Evolutionary conservation across 1,140 invertebrate genomes (phyloP), one percentile per base, ranked within the genome.

Genomic region (Pachyrhynchus sulphureomaculatus): DNA sequence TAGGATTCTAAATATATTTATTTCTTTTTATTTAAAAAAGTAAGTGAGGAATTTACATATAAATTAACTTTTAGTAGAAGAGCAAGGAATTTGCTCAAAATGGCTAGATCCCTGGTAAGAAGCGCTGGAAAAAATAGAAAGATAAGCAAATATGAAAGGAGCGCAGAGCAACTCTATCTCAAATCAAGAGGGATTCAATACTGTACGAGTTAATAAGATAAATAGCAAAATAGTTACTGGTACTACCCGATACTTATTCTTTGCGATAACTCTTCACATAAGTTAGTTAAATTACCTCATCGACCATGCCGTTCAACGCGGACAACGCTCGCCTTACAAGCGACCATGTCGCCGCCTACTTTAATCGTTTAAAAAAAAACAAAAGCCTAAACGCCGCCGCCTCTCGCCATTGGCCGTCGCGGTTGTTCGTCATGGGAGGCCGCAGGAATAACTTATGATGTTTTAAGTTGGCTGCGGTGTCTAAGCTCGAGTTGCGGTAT

Each of bases 361-460:
- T 61, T 61, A 53, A 52, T 61, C 59, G 59, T 62, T 62, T 62
- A 54, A 54, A 32, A 44, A 58, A 52, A 60, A 60, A 60, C 57
- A 60, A 62, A 53, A 54, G 49, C 15, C 20, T 32, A n/a, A 47
- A 51, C 59, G 39, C 51, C 45, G 52, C 52, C 59, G 59, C 51
- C 59, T 45, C 59, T 48, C 59, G 49, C 52, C 41, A 62, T 62
- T 62, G 59, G 59, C 54, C 59, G 59, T 21, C 26, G 10, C 8
- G 41, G 59, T 45, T 23, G 51, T 29, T 53, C 59, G 44, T 62
- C 59, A 62, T 62, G 59, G 59, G 59, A 32, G 59, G 59, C 59
- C 59, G 41, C 49, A 33, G 34, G 10, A 26, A 47, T 62, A 62
- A 62, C 59, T 62, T 62, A 62, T 41, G 52, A 62, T 32, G 49